phyloP scores from a whole-genome alignment of 2,888 invertebrate species.

The Caenorhabditis sp. region DNA sequence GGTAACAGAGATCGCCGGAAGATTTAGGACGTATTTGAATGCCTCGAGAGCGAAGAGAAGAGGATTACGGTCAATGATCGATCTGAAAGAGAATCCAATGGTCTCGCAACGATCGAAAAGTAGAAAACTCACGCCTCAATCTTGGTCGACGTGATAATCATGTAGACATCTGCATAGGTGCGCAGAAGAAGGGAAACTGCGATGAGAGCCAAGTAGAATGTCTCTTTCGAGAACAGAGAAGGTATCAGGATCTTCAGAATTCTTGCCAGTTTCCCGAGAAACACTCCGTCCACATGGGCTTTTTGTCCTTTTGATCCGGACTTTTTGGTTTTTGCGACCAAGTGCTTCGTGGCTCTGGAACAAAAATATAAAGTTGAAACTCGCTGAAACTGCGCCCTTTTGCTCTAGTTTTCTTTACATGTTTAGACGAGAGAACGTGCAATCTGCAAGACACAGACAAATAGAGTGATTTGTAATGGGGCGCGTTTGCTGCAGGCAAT shows the following conservation, averaged over 20 bases:
- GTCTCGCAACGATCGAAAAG: neutral
- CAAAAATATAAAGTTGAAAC: neutral
- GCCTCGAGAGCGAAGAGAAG: constrained; percentile 89
- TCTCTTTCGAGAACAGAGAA: constrained; percentile 74
- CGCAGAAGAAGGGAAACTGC: constrained; percentile 91
- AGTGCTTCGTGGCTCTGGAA: constrained; percentile 53
- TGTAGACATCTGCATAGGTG: constrained; percentile 97
- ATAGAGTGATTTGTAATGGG: neutral
- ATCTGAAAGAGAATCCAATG: constrained; percentile 86
- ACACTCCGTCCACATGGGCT: constrained; percentile 72
- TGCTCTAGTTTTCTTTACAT: no score
- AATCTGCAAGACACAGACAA: no score
- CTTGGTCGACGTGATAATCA: constrained; percentile 94
- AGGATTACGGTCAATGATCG: constrained; percentile 93
- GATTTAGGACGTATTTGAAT: constrained; percentile 89
- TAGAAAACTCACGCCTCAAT: constrained; percentile 88
- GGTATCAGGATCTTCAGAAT: constrained; percentile 79
- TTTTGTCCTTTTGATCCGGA: constrained; percentile 48
- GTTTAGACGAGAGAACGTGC: no score
- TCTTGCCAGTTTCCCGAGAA: constrained; percentile 71
- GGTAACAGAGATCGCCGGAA: constrained; percentile 95
- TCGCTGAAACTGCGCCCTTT: no score
- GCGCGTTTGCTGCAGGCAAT: neutral
- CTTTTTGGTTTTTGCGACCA: constrained; percentile 50
- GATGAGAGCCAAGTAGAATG: constrained; percentile 83